Base-by-base conservation (phyloP, 2,797 vertebrate species). In the Alauda arvensis region DNA sequence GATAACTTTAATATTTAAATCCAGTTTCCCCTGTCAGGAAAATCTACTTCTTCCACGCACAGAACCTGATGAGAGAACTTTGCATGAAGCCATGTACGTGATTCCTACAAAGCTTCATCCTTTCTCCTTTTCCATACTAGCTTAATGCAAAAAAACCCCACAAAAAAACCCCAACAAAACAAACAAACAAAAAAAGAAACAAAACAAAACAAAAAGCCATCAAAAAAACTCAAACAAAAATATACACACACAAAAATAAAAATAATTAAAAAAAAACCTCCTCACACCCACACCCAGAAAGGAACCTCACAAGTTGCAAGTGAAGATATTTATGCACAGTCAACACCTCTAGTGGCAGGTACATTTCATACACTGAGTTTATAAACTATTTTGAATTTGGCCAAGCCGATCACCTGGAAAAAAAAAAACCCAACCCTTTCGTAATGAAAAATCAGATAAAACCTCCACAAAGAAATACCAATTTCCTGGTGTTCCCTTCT, bases 291-390 rank as follows among this genome's bases (percentile, higher is more conserved):
- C 2, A 20, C 8, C 4, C 19, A 31, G 10, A 66, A 83, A 60
- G 34, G 40, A 24, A 7, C 7, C 11, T 77, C n/a, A n/a, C 18
- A 56, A 39, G 2, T 1, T 51, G 12, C 1, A 0, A 65, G 14
- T 40, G 14, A 65, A 71, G n/a, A 68, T 23, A 10, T 29, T 24
- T 61, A 19, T 19, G 28, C 61, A 21, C 5, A 17, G 5, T 14
- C 24, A 81, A 59, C 4, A 10, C 7, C 7, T 74, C 3, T 60
- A 48, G 34, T 8, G 10, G 9, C 14, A 69, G 20, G 3, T 3
- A 39, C 1, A 23, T 53, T 68, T 75, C 3, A 18, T 40, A 17
- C 17, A 2, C 1, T 62, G 5, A 15, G 4, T 42, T 80, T 77
- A 25, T 56, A 51, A 71, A 8, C 4, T n/a, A 14, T 25, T 77